phyloP scores from a whole-genome alignment of 2,797 vertebrate species.

The Sebastes oblongus region DNA sequence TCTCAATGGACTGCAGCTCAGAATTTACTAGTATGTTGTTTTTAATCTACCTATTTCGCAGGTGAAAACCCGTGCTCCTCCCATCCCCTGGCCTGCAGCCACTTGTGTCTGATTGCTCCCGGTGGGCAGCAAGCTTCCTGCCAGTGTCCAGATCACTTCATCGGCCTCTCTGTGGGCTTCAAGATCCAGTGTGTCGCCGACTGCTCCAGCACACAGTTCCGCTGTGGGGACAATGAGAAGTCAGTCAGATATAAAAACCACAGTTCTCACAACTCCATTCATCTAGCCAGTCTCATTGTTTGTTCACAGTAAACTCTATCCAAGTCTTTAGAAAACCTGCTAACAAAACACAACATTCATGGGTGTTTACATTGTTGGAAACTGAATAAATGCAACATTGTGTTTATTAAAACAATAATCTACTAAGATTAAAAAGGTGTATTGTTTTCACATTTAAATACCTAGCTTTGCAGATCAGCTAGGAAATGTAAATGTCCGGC shows the following conservation, averaged over 20 bases:
- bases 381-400: too few species aligned
- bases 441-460: too few species aligned
- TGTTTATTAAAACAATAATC: too few species aligned
- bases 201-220: conserved; percentile 82
- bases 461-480: too few species aligned
- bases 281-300: neutral
- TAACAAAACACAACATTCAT: too few species aligned
- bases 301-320: neutral
- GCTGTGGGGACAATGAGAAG: conserved; percentile 82
- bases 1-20: neutral
- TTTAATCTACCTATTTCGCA: conserved; percentile 13
- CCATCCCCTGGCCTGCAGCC: conserved; percentile 74
- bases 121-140: conserved; percentile 73
- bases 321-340: too few species aligned
- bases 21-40: neutral
- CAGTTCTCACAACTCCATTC: neutral
- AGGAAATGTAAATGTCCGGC: too few species aligned
- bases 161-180: conserved; percentile 68
- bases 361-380: too few species aligned
- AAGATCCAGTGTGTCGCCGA: conserved; percentile 78
- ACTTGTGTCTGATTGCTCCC: conserved; percentile 77
- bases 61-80: conserved; percentile 77
- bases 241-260: conserved; percentile 37
- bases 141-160: conserved; percentile 79
- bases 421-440: too few species aligned